Base-by-base conservation (phyloP, 2,113 vertebrate genomes). In the Lipophrys pholis region DNA sequence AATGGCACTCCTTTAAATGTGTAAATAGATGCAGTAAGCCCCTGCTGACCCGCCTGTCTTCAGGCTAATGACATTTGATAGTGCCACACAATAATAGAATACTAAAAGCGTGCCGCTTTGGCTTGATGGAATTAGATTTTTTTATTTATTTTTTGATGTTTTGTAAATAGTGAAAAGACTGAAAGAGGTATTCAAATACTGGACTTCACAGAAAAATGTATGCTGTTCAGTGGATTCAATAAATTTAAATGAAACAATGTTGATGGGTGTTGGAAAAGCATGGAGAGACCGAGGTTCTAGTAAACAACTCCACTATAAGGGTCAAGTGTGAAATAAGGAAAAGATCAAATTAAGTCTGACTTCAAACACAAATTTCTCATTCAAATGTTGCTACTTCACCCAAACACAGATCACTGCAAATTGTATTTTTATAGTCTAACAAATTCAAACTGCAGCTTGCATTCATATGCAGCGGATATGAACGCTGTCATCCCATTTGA, bases 1-100 rank as follows among this genome's bases (percentile, higher is more conserved):
- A 69, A 58, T 63, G 8, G n/a, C 2, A 77, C n/a, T 7, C 30
- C 41, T 70, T 35, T 46, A 62, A 63, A 68, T 49, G 51, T 53
- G n/a, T 11, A 67, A 16, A 67, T 48, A 35, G 11, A 16, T 71
- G 57, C 21, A 48, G 51, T 45, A 54, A 42, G 10, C 38, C 42
- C 30, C 17, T 30, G 42, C 66, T 57, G 53, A 78, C n/a, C 11
- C 10, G 49, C 16, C 50, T 35, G 35, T 16, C 14, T 7, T 11
- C 7, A 5, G 7, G 6, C 40, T 54, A 59, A 67, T 54, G 53
- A 51, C 9, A 15, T 66, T 46, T 69, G 57, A 46, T 52, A 65
- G 15, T 45, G 51, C 49, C 10, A 48, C 52, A 69, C 36, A 59
- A 58, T 40, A 76, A 73, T 0, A 50, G 5, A 59, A 36, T 15